Conservation (phyloP, 2,797 vertebrate genomes). For the Thripadectes ignobilis region DNA sequence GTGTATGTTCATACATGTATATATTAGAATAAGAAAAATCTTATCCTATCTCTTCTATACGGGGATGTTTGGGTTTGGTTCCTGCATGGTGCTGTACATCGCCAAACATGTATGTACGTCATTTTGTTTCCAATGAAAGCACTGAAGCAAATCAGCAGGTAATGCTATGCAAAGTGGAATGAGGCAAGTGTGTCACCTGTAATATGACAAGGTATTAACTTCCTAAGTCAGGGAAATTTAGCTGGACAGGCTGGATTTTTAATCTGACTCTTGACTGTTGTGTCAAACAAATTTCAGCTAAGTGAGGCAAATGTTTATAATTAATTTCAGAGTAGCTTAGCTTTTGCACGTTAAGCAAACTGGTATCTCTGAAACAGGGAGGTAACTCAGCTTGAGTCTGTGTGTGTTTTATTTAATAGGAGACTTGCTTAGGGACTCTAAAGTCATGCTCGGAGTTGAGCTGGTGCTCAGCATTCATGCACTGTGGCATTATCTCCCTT, state of each 20-base stretch:
- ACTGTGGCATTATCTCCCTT: neutral
- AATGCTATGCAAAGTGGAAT: neutral
- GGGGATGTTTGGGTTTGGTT: neutral
- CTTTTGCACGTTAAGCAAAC: slow-evolving; percentile 3
- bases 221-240: neutral
- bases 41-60: neutral
- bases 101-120: neutral
- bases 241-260: neutral
- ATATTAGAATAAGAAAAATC: neutral
- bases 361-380: neutral
- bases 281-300: neutral
- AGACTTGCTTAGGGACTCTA: neutral
- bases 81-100: neutral
- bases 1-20: neutral
- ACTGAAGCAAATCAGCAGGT: neutral
- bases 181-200: neutral
- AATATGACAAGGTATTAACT: slow-evolving; percentile 3
- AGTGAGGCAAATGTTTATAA: neutral
- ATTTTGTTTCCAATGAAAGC: neutral
- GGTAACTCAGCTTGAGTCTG: neutral
- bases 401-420: neutral
- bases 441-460: neutral
- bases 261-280: neutral
- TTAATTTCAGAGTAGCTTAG: neutral
- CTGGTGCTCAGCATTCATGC: neutral